Evolutionary conservation across 2,888 invertebrate species (phyloP).

Genomic region (Ditula angustiorana): DNA sequence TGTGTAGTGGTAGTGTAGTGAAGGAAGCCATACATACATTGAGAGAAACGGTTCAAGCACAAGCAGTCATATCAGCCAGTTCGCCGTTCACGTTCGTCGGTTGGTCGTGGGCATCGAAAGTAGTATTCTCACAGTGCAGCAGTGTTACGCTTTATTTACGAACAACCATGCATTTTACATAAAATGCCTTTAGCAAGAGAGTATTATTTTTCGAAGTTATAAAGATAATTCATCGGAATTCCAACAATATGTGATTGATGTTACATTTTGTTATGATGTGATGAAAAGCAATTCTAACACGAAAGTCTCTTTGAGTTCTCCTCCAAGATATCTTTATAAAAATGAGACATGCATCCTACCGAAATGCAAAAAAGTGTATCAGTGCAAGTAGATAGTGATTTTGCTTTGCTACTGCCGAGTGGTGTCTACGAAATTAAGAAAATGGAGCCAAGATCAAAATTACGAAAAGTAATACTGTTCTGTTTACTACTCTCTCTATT

Average conservation of each 20-base stretch:
- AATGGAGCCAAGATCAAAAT: slow-evolving; percentile 94
- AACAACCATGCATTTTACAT: slow-evolving; percentile 15
- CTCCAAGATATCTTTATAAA: slow-evolving; percentile 60
- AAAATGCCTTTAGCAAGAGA: slow-evolving; percentile 20
- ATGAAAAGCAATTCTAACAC: slow-evolving; percentile 20
- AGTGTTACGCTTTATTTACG: slow-evolving; percentile 27
- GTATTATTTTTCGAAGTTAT: slow-evolving; percentile 16
- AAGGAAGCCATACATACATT: too few relatives aligned
- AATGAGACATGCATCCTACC: slow-evolving; percentile 85
- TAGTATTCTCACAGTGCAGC: slow-evolving; percentile 9
- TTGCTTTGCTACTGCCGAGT: slow-evolving; percentile 91
- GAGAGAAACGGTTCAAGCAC: too few relatives aligned
- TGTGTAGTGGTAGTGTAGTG: too few relatives aligned
- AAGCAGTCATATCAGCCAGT: slow-evolving; percentile 18
- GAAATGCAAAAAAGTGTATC: slow-evolving; percentile 91
- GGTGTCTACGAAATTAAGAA: slow-evolving; percentile 92
- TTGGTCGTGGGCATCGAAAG: slow-evolving; percentile 8
- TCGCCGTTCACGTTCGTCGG: slow-evolving; percentile 13
- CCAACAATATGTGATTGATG: slow-evolving; percentile 17
- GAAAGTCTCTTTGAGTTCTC: slow-evolving; percentile 14
- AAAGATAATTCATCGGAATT: neutral
- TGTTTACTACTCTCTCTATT: slow-evolving; percentile 93
- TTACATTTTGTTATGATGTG: slow-evolving; percentile 32
- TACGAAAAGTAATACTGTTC: slow-evolving; percentile 92
- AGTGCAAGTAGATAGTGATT: slow-evolving; percentile 94